Percentiles rank a stretch among this genome's conserved stretches.
phyloP scores from a whole-genome alignment of 2,888 invertebrate species.

The Lasioglossum oenotherae region DNA sequence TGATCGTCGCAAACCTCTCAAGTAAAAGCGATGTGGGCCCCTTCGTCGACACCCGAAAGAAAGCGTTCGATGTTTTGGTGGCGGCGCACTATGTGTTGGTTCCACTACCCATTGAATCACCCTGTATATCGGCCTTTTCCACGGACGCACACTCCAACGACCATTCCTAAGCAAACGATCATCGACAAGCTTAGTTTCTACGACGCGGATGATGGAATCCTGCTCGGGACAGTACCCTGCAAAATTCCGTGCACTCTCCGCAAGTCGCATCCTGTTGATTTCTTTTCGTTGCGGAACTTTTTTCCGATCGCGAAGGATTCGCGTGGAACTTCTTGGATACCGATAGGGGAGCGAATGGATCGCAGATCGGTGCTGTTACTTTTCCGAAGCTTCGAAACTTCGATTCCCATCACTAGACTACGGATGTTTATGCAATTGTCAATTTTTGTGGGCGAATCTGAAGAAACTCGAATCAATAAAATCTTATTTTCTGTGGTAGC shows the following conservation, averaged over 20 bases:
- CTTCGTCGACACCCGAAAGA: not conserved
- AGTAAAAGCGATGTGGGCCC: not conserved
- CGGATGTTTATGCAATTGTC: no score
- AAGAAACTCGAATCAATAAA: no score
- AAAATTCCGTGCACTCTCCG: conserved; percentile 11
- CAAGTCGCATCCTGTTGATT: not conserved
- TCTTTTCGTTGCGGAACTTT: not conserved
- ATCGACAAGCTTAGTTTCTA: conserved; percentile 43
- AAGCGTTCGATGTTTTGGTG: not conserved
- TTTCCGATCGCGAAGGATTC: not conserved
- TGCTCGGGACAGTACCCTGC: conserved; percentile 30
- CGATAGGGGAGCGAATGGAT: not conserved
- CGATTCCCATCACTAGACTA: no score
- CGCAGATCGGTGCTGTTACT: no score
- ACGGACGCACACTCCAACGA: conserved; percentile 11
- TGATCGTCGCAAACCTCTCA: not conserved
- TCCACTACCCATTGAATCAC: not conserved
- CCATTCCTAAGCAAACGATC: conserved; percentile 51
- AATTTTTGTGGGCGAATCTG: no score
- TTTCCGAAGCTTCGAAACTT: no score
- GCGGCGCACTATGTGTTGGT: not conserved
- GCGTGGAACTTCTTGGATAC: not conserved
- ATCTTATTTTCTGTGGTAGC: no score
- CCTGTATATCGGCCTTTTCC: conserved; percentile 39
- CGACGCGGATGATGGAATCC: conserved; percentile 48